Conservation (phyloP, 2,113 vertebrate species). For the Chaetorhynchus papuensis region DNA sequence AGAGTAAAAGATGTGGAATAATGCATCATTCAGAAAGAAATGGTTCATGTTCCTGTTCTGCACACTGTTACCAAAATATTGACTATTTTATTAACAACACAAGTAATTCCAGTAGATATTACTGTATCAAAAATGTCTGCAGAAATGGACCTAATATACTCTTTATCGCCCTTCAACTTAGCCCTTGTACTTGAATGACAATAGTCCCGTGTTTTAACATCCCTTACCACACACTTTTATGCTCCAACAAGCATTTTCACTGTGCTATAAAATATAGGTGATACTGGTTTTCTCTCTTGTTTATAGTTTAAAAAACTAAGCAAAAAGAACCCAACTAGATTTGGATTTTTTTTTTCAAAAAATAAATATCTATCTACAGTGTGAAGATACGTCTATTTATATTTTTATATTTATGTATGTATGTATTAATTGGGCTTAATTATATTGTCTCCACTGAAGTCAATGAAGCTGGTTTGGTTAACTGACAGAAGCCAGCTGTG, state of each 20-base stretch:
- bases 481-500: background rate
- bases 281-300: background rate
- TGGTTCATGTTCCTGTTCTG: background rate
- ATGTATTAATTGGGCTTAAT: background rate
- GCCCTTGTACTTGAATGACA: conserved; percentile 36
- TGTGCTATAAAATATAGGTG: background rate
- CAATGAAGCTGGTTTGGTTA: background rate
- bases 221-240: background rate
- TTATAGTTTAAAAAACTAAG: background rate
- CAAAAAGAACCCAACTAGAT: background rate
- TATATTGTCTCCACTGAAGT: background rate
- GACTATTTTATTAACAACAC: conserved; percentile 44
- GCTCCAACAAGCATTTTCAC: conserved; percentile 11
- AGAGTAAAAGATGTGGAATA: background rate
- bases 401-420: background rate
- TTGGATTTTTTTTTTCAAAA: background rate
- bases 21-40: background rate
- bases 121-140: conserved; percentile 3
- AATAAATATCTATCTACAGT: background rate
- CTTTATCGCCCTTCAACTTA: conserved; percentile 31
- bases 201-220: conserved; percentile 18
- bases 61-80: background rate
- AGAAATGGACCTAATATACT: conserved; percentile 10
- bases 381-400: background rate
- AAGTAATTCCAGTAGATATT: conserved; percentile 25